A percentile compares a stretch with the other conserved stretches of the same genome.
These are phyloP conservation scores for Periphyllus acericola DNA, from an alignment of 2,888 invertebrate species.

Conservation along the genomic window DNA sequence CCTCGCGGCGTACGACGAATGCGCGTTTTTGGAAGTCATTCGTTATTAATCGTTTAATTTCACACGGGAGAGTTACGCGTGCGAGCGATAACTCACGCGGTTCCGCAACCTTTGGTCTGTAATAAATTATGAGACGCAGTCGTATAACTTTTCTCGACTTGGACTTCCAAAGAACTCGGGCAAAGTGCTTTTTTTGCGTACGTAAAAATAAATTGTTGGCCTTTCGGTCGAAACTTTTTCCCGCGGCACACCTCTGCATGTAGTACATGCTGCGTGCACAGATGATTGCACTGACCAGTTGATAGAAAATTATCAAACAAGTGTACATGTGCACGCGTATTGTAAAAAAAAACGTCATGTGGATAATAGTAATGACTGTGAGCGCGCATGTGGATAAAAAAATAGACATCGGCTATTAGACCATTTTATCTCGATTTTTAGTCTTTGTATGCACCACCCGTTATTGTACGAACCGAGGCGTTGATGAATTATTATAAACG, in stretches of 20 bases:
- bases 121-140: slow-evolving; percentile 17
- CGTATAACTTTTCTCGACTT: not conserved
- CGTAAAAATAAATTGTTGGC: not conserved
- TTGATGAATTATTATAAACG: slow-evolving; percentile 57
- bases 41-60: slow-evolving; percentile 56
- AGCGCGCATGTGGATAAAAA: not conserved
- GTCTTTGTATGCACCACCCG: slow-evolving; percentile 5
- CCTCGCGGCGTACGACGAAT: not conserved
- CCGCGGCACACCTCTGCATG: not conserved
- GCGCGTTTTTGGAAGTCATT: slow-evolving; percentile 22
- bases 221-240: not conserved
- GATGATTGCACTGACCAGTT: too few species aligned
- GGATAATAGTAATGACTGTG: not conserved
- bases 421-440: slow-evolving; percentile 29
- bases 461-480: slow-evolving; percentile 22
- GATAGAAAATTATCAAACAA: too few species aligned
- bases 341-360: not conserved
- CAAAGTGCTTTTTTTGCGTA: not conserved
- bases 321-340: not conserved
- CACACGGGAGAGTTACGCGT: not conserved
- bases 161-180: not conserved
- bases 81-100: slow-evolving; percentile 14
- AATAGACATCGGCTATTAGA: slow-evolving; percentile 16
- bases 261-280: too few species aligned
- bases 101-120: not conserved